Percentiles rank a stretch among this genome's conserved stretches.
Conservation (phyloP, 2,797 vertebrate species). For the Bovichtus variegatus region DNA sequence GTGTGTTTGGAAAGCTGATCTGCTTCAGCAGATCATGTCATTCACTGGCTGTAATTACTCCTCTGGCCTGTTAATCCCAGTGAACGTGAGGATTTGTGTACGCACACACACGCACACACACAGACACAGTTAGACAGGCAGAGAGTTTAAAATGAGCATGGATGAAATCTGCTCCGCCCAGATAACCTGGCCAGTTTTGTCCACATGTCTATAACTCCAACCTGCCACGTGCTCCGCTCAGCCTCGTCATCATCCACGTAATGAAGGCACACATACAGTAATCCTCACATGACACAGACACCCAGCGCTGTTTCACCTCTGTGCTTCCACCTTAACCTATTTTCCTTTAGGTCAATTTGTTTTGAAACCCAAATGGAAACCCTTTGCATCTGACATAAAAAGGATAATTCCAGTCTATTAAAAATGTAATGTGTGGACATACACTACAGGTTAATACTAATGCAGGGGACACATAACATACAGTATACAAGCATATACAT, state of each 20-base stretch:
- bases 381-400: background rate
- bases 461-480: no score
- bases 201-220: background rate
- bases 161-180: slow-evolving; percentile 30
- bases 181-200: slow-evolving; percentile 18
- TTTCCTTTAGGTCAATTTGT: background rate
- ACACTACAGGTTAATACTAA: background rate
- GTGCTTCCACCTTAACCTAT: background rate
- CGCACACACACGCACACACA: background rate
- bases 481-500: no score
- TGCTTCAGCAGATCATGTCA: slow-evolving; percentile 13
- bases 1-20: slow-evolving; percentile 2
- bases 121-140: background rate
- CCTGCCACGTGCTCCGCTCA: background rate
- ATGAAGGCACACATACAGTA: slow-evolving; percentile 9
- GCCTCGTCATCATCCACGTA: slow-evolving; percentile 19
- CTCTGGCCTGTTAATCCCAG: slow-evolving; percentile 24
- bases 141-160: slow-evolving; percentile 27
- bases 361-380: background rate
- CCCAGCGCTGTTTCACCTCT: background rate
- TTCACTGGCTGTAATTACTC: slow-evolving; percentile 36
- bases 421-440: background rate
- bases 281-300: slow-evolving; percentile 8
- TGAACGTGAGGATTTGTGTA: background rate
- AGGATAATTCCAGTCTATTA: background rate